Evolutionary conservation across 2,888 invertebrate species (phyloP).

Genomic region (Drosophila falleni): DNA sequence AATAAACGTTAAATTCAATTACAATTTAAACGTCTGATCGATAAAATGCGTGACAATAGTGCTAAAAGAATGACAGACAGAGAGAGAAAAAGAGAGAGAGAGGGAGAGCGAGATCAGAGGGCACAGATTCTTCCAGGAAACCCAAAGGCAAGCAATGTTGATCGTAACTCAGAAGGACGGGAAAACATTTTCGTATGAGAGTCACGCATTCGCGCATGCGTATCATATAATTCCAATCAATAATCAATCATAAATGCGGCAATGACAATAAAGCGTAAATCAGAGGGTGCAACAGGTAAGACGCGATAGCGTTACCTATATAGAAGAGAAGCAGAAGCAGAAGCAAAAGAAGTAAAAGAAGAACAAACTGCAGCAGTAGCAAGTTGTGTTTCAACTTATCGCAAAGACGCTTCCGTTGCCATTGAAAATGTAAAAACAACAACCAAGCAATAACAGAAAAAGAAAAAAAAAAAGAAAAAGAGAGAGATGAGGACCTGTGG

Average conservation of each 20-base stretch:
- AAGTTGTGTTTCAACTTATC: conserved; percentile 43
- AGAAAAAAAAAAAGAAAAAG: conserved; percentile 10
- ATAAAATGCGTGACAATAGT: conserved; percentile 57
- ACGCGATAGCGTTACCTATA: conserved; percentile 12
- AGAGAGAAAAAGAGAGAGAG: not conserved
- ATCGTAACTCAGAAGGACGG: conserved; percentile 49
- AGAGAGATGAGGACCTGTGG: conserved; percentile 32
- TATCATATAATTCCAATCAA: conserved; percentile 79
- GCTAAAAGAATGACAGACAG: conserved; percentile 1
- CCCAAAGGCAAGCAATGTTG: conserved; percentile 19
- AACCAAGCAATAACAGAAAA: conserved; percentile 29
- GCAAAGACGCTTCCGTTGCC: conserved; percentile 66
- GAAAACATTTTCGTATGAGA: conserved; percentile 48
- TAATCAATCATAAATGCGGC: conserved; percentile 80
- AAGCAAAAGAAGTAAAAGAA: not conserved
- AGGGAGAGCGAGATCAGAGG: not conserved
- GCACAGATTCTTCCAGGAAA: conserved; percentile 41
- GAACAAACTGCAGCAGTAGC: conserved; percentile 27
- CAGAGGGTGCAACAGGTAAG: conserved; percentile 55
- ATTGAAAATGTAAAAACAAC: conserved; percentile 50
- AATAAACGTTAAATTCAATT: conserved; percentile 73
- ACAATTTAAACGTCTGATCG: conserved; percentile 58
- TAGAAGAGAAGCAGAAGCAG: not conserved
- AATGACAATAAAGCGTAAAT: conserved; percentile 81
- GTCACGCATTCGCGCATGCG: conserved; percentile 80